Evolutionary conservation across 2,113 vertebrate species (phyloP).

Genomic region (Corythoichthys haematopterus): DNA sequence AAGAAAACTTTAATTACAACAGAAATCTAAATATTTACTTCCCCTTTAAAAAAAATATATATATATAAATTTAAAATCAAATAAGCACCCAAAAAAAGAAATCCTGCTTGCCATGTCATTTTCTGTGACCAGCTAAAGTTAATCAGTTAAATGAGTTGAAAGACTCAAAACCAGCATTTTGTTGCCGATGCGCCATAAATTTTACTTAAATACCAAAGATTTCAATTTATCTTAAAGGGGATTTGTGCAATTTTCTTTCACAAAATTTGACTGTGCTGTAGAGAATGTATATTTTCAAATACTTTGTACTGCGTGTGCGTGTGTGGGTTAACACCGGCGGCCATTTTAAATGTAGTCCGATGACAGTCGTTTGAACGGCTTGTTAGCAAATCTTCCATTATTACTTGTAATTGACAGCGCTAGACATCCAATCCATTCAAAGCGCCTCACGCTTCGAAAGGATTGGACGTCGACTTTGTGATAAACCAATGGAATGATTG

Average conservation of each 20-base stretch:
- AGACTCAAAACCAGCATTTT: slow-evolving; percentile 64
- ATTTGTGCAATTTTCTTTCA: slow-evolving; percentile 88
- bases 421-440: too few relatives aligned
- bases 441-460: slow-evolving; percentile 4
- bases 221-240: slow-evolving; percentile 69
- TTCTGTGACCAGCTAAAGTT: background rate
- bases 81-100: too few relatives aligned
- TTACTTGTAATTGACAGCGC: too few relatives aligned
- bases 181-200: slow-evolving; percentile 65
- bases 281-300: slow-evolving; percentile 63
- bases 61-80: too few relatives aligned
- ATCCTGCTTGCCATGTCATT: background rate
- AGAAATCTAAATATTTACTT: too few relatives aligned
- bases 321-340: slow-evolving; percentile 76
- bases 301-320: slow-evolving; percentile 72
- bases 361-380: too few relatives aligned
- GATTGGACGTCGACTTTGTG: slow-evolving; percentile 78
- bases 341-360: too few relatives aligned
- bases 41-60: too few relatives aligned
- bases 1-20: too few relatives aligned
- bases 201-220: slow-evolving; percentile 80
- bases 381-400: too few relatives aligned
- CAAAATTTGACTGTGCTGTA: slow-evolving; percentile 64
- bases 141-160: slow-evolving; percentile 29
- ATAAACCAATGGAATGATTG: slow-evolving; percentile 77